Evolutionary conservation across 2,888 invertebrate species (phyloP).

Genomic region (Heliconius ismenius): DNA sequence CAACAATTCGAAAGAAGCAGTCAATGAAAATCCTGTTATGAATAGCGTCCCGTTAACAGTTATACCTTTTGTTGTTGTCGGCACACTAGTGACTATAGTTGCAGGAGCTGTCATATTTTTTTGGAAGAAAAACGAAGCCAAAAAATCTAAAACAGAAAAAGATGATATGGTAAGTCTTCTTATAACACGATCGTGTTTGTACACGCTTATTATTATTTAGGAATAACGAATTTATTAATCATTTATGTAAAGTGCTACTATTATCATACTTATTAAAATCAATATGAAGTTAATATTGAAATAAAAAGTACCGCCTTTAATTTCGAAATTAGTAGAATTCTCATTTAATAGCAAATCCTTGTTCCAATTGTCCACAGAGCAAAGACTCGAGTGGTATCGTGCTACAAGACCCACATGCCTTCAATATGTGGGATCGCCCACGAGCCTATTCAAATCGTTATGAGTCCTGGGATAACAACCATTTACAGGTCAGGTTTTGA

Average conservation of each 20-base stretch:
- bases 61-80: conserved; percentile 87
- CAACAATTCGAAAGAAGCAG: conserved; percentile 52
- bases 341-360: conserved; percentile 6
- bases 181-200: background rate
- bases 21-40: conserved; percentile 63
- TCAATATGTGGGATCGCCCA: conserved; percentile 91
- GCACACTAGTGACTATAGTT: conserved; percentile 85
- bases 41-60: conserved; percentile 83
- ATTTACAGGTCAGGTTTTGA: conserved; percentile 72
- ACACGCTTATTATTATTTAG: background rate
- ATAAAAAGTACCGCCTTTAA: background rate
- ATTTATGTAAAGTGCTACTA: background rate
- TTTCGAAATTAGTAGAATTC: background rate
- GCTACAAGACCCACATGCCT: conserved; percentile 83
- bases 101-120: conserved; percentile 86
- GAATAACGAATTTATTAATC: conserved; percentile 4
- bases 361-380: conserved; percentile 79
- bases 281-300: background rate
- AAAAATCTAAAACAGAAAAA: conserved; percentile 85
- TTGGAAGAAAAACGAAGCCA: conserved; percentile 85
- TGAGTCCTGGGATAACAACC: conserved; percentile 87
- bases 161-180: conserved; percentile 86
- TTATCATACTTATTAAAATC: background rate
- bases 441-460: conserved; percentile 91
- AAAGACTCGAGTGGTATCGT: conserved; percentile 86